Conservation (phyloP, 1,140 invertebrate genomes). For the Delia radicum region DNA sequence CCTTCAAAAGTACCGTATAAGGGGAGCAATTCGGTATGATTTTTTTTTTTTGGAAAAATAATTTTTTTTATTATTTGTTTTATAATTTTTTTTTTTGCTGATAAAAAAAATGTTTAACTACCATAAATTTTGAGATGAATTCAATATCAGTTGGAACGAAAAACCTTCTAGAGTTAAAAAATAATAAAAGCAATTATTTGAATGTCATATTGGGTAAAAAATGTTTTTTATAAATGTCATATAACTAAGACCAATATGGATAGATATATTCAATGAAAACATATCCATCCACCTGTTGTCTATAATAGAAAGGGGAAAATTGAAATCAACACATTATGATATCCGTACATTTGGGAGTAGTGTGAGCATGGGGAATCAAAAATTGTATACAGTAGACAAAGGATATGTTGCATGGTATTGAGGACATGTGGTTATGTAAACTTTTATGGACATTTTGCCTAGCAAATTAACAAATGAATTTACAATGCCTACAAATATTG, state of each 20-base stretch:
- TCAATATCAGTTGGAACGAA: no score
- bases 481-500: neutral
- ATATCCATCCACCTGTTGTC: neutral
- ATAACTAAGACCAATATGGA: neutral
- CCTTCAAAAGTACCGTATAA: conserved; percentile 32
- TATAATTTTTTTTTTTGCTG: no score
- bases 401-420: neutral
- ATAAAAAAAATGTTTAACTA: neutral
- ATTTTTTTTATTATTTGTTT: no score
- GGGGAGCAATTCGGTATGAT: neutral
- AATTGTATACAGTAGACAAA: neutral
- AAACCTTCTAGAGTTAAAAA: no score
- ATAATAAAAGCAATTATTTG: neutral
- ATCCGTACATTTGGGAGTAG: neutral
- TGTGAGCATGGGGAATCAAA: no score
- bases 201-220: neutral
- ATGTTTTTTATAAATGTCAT: neutral
- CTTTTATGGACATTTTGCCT: neutral
- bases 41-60: no score
- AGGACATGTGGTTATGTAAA: conserved; percentile 1
- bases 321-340: neutral
- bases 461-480: conserved; percentile 5
- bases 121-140: no score
- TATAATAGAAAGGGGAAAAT: neutral
- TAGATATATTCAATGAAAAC: neutral